Conservation (phyloP, 2,888 invertebrate species). For the Acanthosepion esculentum region DNA sequence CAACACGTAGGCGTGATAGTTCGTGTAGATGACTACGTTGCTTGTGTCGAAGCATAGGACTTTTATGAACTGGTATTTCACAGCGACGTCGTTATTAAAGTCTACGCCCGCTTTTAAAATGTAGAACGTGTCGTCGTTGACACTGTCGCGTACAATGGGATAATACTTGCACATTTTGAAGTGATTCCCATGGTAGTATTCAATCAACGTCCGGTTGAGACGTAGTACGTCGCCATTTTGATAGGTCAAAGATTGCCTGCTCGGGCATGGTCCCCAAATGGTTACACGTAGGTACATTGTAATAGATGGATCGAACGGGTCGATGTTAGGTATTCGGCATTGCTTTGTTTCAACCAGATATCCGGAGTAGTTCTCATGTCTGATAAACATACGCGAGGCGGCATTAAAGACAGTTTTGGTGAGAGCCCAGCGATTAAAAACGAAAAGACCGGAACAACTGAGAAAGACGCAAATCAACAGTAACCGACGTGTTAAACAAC, state of each 20-base stretch:
- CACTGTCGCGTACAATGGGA: constrained; percentile 59
- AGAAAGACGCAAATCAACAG: not conserved
- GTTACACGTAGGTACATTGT: constrained; percentile 56
- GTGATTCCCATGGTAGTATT: constrained; percentile 55
- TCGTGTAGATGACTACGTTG: constrained; percentile 63
- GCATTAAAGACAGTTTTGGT: not conserved
- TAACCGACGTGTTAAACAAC: not conserved
- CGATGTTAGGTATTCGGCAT: constrained; percentile 70
- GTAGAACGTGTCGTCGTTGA: constrained; percentile 55
- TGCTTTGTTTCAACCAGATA: constrained; percentile 67
- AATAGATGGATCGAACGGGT: constrained; percentile 66
- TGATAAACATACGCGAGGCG: not conserved
- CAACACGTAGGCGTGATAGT: constrained; percentile 69
- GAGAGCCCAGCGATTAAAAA: not conserved
- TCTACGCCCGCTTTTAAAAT: constrained; percentile 49
- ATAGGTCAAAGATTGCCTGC: constrained; percentile 63
- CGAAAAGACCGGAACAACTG: not conserved
- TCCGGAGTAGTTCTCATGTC: constrained; percentile 47
- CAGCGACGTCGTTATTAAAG: constrained; percentile 56
- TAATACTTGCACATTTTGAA: constrained; percentile 67
- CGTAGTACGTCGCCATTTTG: constrained; percentile 57
- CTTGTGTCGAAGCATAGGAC: constrained; percentile 64
- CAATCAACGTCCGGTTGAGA: constrained; percentile 60
- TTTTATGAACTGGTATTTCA: constrained; percentile 67
- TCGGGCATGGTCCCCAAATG: constrained; percentile 57